These are phyloP conservation scores for Lanius collurio DNA, from an alignment of 2,113 vertebrate genomes.

Conservation along the genomic window DNA sequence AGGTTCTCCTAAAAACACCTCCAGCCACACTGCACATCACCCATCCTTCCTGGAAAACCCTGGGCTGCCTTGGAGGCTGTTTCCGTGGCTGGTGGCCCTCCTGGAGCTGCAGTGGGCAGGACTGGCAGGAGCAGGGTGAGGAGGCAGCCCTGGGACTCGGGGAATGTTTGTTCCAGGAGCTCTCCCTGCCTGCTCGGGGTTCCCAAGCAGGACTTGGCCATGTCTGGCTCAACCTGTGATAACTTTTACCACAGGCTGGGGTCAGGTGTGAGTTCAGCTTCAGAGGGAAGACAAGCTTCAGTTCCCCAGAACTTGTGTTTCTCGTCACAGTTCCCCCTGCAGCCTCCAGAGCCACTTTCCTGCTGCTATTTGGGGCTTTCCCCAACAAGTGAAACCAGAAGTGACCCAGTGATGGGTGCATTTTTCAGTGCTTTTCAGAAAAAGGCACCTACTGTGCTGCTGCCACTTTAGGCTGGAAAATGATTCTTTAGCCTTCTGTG, in stretches of 20 bases:
- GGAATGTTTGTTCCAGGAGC: background rate
- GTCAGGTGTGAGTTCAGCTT: background rate
- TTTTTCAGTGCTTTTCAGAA: conserved; percentile 31
- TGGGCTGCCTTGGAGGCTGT: background rate
- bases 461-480: background rate
- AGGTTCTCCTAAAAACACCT: background rate
- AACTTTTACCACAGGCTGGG: background rate
- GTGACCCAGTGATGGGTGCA: background rate
- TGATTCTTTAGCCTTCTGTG: background rate
- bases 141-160: background rate
- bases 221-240: background rate
- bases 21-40: background rate
- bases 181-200: accelerated
- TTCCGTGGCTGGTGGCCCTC: background rate
- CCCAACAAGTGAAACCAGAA: conserved; percentile 47
- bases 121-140: background rate
- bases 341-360: background rate
- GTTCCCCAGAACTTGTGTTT: conserved; percentile 30
- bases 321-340: background rate
- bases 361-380: conserved; percentile 35
- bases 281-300: background rate
- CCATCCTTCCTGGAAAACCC: background rate
- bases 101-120: background rate
- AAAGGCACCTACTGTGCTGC: background rate
- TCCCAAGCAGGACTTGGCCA: background rate